These are phyloP conservation scores for Crax fasciolata DNA, from an alignment of 2,797 vertebrate species.

Conservation along the genomic window DNA sequence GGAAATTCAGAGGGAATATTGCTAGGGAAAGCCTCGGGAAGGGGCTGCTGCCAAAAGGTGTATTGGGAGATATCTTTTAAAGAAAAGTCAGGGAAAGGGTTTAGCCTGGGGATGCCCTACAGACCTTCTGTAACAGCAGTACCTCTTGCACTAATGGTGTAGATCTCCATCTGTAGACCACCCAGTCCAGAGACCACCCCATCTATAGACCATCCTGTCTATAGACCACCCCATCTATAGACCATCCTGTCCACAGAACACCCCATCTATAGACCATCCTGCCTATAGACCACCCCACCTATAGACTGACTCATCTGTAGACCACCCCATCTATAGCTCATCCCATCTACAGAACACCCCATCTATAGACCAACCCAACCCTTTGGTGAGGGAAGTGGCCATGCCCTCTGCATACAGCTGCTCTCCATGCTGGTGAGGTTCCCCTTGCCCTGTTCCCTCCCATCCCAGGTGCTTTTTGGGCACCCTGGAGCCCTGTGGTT, in stretches of 20 bases:
- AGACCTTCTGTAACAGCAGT: not conserved
- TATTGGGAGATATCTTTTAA: not conserved
- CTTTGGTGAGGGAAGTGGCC: not conserved
- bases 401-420: not conserved
- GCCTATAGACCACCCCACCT: too few species aligned
- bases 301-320: too few species aligned
- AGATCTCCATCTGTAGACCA: not conserved
- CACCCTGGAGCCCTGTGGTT: not conserved
- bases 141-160: not conserved
- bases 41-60: not conserved
- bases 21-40: slow-evolving; percentile 32
- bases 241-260: too few species aligned
- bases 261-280: too few species aligned
- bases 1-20: slow-evolving; percentile 39
- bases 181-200: not conserved
- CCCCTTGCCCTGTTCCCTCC: not conserved
- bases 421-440: not conserved
- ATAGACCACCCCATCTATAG: too few species aligned
- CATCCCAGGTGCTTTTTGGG: not conserved
- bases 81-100: not conserved
- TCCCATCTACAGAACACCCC: too few species aligned
- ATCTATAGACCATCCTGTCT: too few species aligned
- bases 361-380: not conserved
- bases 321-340: too few species aligned
- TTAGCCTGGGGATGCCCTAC: not conserved